phyloP scores from a whole-genome alignment of 2,797 vertebrate genomes.

The Pseudocheirus occidentalis region DNA sequence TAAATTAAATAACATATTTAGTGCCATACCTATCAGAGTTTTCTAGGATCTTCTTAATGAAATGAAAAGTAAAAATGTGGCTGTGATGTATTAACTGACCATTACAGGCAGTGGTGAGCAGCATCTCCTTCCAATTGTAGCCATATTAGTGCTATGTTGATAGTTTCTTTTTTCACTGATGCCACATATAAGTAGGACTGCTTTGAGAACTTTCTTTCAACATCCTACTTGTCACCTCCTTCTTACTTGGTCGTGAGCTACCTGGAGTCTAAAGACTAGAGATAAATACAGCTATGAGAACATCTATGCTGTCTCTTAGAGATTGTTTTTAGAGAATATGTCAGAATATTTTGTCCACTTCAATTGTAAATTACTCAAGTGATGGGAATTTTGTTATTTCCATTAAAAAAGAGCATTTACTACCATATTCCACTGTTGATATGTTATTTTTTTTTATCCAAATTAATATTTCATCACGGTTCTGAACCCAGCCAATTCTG shows the following conservation, averaged over 20 bases:
- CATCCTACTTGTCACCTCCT: conserved; percentile 12
- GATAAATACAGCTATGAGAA: conserved; percentile 15
- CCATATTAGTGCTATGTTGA: neutral
- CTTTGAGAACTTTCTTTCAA: conserved; percentile 11
- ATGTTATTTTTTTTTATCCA: neutral
- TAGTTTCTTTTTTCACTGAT: neutral
- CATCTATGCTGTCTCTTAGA: neutral
- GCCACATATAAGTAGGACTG: neutral
- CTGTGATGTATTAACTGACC: neutral
- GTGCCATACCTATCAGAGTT: too few species aligned
- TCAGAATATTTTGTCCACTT: neutral
- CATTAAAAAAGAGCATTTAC: neutral
- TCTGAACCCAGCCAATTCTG: neutral
- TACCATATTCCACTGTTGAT: rapidly evolving
- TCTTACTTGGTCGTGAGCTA: conserved; percentile 12
- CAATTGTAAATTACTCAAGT: neutral
- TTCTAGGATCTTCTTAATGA: neutral
- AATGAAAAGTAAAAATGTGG: neutral
- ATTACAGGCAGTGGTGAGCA: neutral
- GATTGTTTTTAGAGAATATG: conserved; percentile 30
- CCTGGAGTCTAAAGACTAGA: neutral
- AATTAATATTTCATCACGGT: neutral
- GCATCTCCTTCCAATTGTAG: neutral
- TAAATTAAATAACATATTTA: too few species aligned
- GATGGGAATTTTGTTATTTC: rapidly evolving